Conservation (phyloP, 2,797 vertebrate species). For the Chelon auratus region DNA sequence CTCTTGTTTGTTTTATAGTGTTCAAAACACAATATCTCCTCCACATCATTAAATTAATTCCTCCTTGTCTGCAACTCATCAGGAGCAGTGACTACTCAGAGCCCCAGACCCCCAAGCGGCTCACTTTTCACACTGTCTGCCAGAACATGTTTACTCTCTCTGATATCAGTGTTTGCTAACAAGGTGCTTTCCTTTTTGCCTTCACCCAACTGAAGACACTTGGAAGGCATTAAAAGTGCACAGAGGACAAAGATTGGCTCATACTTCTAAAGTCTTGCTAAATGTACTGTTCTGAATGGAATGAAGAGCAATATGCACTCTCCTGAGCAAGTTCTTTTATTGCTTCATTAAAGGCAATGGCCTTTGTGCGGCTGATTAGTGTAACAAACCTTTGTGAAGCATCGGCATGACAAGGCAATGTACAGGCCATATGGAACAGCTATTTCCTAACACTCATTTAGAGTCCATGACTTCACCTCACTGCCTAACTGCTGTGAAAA, state of each 20-base stretch:
- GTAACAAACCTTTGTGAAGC: slow-evolving; percentile 31
- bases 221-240: slow-evolving; percentile 5
- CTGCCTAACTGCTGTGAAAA: neutral
- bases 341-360: slow-evolving; percentile 41
- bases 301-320: slow-evolving; percentile 32
- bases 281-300: slow-evolving; percentile 33
- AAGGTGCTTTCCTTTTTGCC: slow-evolving; percentile 8
- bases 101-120: neutral
- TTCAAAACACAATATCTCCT: neutral
- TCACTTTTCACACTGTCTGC: neutral
- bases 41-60: slow-evolving; percentile 8
- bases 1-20: neutral
- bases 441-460: neutral
- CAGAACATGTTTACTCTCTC: neutral
- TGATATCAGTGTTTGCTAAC: slow-evolving; percentile 7
- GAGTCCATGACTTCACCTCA: neutral
- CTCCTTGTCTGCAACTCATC: neutral
- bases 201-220: neutral
- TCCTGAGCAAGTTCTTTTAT: slow-evolving; percentile 38
- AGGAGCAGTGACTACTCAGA: neutral
- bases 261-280: slow-evolving; percentile 26
- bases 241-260: neutral
- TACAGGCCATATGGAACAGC: slow-evolving; percentile 3
- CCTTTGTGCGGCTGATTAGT: slow-evolving; percentile 51
- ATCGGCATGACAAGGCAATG: slow-evolving; percentile 17